These are phyloP conservation scores for Argynnis bischoffii DNA, from an alignment of 2,888 invertebrate species.

Conservation along the genomic window DNA sequence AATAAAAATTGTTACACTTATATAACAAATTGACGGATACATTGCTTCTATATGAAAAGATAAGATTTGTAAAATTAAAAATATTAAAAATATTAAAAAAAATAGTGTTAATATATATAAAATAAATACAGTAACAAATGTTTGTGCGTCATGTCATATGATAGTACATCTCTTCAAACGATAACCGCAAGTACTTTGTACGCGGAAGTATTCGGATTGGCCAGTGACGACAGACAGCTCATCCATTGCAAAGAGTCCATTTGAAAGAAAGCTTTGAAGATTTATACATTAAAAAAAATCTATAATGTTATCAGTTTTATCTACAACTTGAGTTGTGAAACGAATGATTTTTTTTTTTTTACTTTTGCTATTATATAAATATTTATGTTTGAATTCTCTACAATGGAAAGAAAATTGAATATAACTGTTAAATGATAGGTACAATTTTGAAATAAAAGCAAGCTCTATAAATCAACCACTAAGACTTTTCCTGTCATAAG, in stretches of 20 bases:
- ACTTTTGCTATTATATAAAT: too few species aligned
- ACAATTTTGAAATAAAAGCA: too few species aligned
- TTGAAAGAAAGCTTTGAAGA: conserved; percentile 6
- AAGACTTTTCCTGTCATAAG: neutral
- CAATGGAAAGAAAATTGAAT: too few species aligned
- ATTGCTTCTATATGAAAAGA: too few species aligned
- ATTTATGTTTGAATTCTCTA: too few species aligned
- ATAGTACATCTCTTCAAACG: neutral
- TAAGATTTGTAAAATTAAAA: neutral
- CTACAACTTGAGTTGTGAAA: neutral
- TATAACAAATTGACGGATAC: too few species aligned
- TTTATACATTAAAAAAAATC: neutral
- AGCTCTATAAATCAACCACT: too few species aligned
- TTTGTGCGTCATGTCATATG: neutral
- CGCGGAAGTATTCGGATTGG: conserved; percentile 24
- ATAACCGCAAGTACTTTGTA: conserved; percentile 14
- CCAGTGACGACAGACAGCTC: conserved; percentile 12
- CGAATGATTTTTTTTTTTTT: too few species aligned
- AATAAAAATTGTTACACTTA: too few species aligned
- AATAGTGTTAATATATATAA: neutral
- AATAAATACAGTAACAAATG: neutral
- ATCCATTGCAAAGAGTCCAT: conserved; percentile 14
- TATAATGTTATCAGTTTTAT: neutral
- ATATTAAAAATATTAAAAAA: neutral
- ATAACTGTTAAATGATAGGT: too few species aligned